Conservation (phyloP, 2,113 vertebrate species). For the Crotalus horridus region DNA sequence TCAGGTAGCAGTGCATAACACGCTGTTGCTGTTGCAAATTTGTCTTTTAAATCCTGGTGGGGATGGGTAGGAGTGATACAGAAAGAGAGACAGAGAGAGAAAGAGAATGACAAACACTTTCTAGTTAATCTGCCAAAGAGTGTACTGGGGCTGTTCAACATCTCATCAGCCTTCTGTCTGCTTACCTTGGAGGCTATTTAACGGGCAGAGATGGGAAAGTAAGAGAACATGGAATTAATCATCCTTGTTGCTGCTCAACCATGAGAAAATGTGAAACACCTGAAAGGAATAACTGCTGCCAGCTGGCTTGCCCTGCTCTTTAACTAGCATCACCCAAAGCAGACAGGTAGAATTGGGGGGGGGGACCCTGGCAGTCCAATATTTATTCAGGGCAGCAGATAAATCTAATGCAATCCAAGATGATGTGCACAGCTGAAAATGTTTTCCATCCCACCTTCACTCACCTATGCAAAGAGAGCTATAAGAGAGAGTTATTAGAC, state of each 20-base stretch:
- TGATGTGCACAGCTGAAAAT: background rate
- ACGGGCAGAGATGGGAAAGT: conserved; percentile 26
- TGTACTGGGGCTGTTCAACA: conserved; percentile 49
- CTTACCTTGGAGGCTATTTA: conserved; percentile 50
- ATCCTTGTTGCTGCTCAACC: conserved; percentile 39
- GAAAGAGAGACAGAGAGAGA: conserved; percentile 16
- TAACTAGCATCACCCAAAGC: conserved; percentile 12
- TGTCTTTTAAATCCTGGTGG: conserved; percentile 37
- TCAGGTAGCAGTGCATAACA: background rate
- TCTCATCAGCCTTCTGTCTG: conserved; percentile 44
- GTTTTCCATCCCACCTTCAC: background rate
- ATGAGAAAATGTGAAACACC: conserved; percentile 46
- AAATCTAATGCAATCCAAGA: conserved; percentile 10
- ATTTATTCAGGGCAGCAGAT: background rate
- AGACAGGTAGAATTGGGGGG: conserved; percentile 31
- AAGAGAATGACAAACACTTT: conserved; percentile 43
- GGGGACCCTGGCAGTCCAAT: conserved; percentile 23
- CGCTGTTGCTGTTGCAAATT: conserved; percentile 7
- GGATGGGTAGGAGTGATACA: background rate
- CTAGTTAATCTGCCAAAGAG: conserved; percentile 48
- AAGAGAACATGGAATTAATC: conserved; percentile 53
- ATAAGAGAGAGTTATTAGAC: conserved; percentile 32
- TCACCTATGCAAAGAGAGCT: conserved; percentile 7
- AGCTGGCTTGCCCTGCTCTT: conserved; percentile 19
- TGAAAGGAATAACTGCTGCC: conserved; percentile 46